Evolutionary conservation across 1,140 invertebrate species (phyloP), one percentile per base, ranked within the genome.

Genomic region (Pogonognathellus flavescens): DNA sequence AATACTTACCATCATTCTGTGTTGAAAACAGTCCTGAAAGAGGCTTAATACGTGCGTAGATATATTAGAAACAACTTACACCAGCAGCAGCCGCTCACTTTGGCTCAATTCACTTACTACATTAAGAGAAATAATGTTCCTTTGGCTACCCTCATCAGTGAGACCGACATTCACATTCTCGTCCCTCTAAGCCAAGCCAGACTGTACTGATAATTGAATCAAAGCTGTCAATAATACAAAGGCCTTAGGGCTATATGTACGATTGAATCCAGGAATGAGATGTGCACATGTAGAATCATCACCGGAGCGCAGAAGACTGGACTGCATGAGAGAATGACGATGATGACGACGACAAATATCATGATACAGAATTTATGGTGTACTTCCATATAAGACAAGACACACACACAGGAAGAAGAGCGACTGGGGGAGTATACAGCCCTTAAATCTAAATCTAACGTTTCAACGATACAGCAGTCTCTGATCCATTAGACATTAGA

Each of bases 211-310:
- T 86, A 86, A 86, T 86, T 86, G 86, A 86, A 86, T 86, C 86
- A 86, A 86, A 86, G 86, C 80, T 86, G 83, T 86, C 86, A 86
- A 86, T 86, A 86, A 86, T 85, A 82, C 80, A 85, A 85, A 82
- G 81, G 80, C 84, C 84, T 85, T 66, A 57, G 22, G 80, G 84
- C 81, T 82, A 80, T 70, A 25, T 81, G 50, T 59, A 53, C 53
- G 50, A 53, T 81, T 59, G 50, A 49, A 49, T 76, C 49, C 25
- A 76, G 25, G 41, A 76, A 50, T 76, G 70, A 76, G 31, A 25
- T n/a, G 31, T 14, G 14, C 16, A 16, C 25, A 25, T 72, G 5
- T 72, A 13, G 1, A 25, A 25, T 25, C 22, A 66, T 66, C 16
- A 5, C 16, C 2, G 62, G 22, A 25, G 8, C 10, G 62, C 22